Percentiles rank a stretch among this genome's conserved stretches.
Conservation (phyloP, 2,888 invertebrate genomes). For the Tenthredo distinguenda region DNA sequence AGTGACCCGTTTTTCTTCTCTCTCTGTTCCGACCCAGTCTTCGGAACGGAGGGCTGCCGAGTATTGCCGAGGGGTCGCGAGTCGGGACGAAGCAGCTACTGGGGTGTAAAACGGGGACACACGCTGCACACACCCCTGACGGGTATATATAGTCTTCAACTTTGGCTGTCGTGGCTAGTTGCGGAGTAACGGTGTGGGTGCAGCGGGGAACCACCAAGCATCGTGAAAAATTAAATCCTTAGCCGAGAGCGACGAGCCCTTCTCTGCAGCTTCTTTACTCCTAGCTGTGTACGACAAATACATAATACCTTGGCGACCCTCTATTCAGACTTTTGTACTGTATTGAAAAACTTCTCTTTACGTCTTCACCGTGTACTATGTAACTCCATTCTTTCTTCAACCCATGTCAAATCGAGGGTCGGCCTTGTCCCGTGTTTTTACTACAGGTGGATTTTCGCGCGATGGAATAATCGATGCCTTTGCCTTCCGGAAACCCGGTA, state of each 20-base stretch:
- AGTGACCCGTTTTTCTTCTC: slow-evolving; percentile 73
- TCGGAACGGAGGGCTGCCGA: slow-evolving; percentile 39
- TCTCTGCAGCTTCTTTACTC: neutral
- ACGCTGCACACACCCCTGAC: slow-evolving; percentile 20
- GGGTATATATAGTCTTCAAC: slow-evolving; percentile 29
- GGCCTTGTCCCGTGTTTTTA: neutral
- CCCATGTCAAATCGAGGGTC: slow-evolving; percentile 13
- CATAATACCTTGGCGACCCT: neutral
- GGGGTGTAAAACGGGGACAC: slow-evolving; percentile 48
- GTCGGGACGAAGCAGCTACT: neutral
- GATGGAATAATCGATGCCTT: slow-evolving; percentile 13
- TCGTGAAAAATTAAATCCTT: slow-evolving; percentile 50
- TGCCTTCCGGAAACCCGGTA: neutral
- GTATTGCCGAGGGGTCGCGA: slow-evolving; percentile 33
- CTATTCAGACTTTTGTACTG: slow-evolving; percentile 22
- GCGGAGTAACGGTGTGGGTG: slow-evolving; percentile 51
- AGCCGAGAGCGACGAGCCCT: slow-evolving; percentile 28
- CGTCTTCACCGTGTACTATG: neutral
- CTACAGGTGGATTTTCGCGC: neutral
- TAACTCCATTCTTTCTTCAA: neutral
- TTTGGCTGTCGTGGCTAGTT: slow-evolving; percentile 44
- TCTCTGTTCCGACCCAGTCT: slow-evolving; percentile 58
- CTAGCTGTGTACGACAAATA: slow-evolving; percentile 21
- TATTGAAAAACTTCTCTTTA: slow-evolving; percentile 11
- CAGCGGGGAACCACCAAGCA: slow-evolving; percentile 44